phyloP scores from a whole-genome alignment of 1,140 invertebrate species.

The Hormaphis cornu region DNA sequence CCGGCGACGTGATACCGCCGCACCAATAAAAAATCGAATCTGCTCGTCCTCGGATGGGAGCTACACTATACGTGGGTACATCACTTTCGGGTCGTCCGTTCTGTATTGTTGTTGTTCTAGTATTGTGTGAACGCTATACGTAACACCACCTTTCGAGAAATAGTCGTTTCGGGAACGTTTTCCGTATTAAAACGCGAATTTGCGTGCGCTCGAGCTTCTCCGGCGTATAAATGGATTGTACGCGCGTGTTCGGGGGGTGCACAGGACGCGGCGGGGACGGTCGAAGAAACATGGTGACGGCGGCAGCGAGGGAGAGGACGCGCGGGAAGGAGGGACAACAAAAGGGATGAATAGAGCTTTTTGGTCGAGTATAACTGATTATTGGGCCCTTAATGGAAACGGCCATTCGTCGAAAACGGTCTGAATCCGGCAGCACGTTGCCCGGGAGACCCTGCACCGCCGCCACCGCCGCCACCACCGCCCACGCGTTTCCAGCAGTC shows the following conservation, averaged over 20 bases:
- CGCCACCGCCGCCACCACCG: too few species aligned
- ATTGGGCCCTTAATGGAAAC: conserved; percentile 31
- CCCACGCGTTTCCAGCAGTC: too few species aligned
- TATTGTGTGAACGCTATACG: neutral
- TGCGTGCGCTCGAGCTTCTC: neutral
- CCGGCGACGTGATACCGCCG: too few species aligned
- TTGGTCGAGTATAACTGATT: conserved; percentile 29
- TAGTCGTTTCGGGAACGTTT: conserved; percentile 8
- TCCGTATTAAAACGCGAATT: neutral
- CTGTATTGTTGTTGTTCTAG: too few species aligned
- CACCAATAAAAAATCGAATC: too few species aligned
- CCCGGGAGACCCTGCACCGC: conserved; percentile 18
- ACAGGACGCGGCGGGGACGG: too few species aligned
- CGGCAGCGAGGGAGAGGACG: neutral
- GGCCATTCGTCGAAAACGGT: conserved; percentile 28
- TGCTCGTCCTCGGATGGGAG: too few species aligned
- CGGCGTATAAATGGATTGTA: conserved; percentile 8
- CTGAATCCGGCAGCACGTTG: conserved; percentile 29
- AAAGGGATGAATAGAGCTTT: conserved; percentile 30
- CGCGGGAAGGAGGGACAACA: conserved; percentile 1
- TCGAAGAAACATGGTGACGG: too few species aligned
- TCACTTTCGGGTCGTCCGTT: neutral
- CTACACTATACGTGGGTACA: neutral
- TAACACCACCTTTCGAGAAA: neutral
- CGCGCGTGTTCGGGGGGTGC: too few species aligned